A percentile compares a stretch with the other conserved stretches of the same genome.
Conservation (phyloP, 2,797 vertebrate genomes). For the Vireo griseus region DNA sequence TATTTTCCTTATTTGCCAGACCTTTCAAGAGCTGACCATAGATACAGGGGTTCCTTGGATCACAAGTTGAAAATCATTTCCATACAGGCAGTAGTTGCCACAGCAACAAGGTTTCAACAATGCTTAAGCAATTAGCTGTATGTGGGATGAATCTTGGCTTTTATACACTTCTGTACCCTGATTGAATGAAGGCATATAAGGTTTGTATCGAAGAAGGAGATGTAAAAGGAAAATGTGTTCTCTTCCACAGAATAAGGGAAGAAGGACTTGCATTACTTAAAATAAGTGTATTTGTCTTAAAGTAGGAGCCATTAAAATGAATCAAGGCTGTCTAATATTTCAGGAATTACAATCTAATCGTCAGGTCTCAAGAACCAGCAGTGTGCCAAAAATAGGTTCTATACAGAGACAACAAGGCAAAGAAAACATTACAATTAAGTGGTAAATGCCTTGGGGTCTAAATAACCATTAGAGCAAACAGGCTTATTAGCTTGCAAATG, state of each 20-base stretch:
- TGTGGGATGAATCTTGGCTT: background rate
- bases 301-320: background rate
- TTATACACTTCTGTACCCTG: background rate
- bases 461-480: background rate
- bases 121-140: background rate
- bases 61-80: background rate
- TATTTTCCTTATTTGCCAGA: background rate
- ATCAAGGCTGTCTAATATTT: background rate
- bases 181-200: background rate
- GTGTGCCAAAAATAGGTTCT: background rate
- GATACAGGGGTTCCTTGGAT: background rate
- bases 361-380: background rate
- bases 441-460: background rate
- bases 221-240: background rate
- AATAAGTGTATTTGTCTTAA: background rate
- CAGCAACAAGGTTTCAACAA: background rate
- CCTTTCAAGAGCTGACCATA: background rate
- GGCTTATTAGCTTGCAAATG: background rate
- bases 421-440: background rate
- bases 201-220: background rate
- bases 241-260: background rate
- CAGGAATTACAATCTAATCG: background rate
- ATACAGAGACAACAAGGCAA: background rate
- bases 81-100: background rate
- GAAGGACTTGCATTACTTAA: background rate